Evolutionary conservation across 2,797 vertebrate genomes (phyloP).

Genomic region (Liparis tanakae): DNA sequence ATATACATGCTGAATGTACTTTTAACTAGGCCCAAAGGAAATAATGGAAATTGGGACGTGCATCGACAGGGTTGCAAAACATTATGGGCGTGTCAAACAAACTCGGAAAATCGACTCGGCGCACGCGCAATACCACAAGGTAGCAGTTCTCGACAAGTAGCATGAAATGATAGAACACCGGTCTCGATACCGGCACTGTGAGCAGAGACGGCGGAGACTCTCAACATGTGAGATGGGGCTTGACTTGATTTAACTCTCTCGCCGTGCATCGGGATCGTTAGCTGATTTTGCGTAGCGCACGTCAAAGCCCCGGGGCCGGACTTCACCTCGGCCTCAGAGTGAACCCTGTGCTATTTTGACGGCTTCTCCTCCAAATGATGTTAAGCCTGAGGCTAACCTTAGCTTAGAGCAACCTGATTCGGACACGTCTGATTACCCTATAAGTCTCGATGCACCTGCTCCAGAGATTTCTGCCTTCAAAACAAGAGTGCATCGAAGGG

Average conservation of each 20-base stretch:
- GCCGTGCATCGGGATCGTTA: constrained; percentile 21
- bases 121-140: too few species aligned
- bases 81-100: too few species aligned
- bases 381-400: constrained; percentile 29
- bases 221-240: constrained; percentile 45
- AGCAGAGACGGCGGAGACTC: constrained; percentile 37
- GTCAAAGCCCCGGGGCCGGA: constrained; percentile 32
- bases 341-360: constrained; percentile 21
- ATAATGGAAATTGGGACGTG: too few species aligned
- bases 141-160: too few species aligned
- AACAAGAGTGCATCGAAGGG: constrained; percentile 34
- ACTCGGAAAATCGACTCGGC: too few species aligned
- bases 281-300: constrained; percentile 18
- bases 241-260: constrained; percentile 38
- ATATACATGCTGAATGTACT: too few species aligned
- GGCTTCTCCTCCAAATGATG: constrained; percentile 27
- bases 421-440: constrained; percentile 9
- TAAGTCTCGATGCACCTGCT: constrained; percentile 15
- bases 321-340: background rate
- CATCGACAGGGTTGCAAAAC: too few species aligned
- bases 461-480: constrained; percentile 20
- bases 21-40: too few species aligned
- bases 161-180: too few species aligned
- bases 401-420: constrained; percentile 24
- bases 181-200: constrained; percentile 38